Evolutionary conservation across 2,888 invertebrate genomes (phyloP), one percentile per base, ranked within the genome.

Genomic region (Lissocephala sabroskyi): DNA sequence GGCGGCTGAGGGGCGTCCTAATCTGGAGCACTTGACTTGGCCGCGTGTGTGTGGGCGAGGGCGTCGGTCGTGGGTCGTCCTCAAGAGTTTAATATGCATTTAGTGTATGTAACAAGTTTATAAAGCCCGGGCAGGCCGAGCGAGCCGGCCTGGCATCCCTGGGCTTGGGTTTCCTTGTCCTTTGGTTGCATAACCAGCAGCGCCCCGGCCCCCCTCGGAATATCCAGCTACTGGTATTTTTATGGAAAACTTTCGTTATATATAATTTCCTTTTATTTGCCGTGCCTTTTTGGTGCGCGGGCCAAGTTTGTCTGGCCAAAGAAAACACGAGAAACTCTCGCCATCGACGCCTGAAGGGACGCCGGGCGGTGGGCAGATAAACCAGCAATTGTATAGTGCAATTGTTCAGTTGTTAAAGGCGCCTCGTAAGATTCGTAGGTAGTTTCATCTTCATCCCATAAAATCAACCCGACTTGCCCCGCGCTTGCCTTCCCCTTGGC

Each of bases 11-110:
- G 50, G 33, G 41, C 57, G 52, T 62, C 54, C n/a, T 55, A 62
- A 53, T 68, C 23, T 23, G 23, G 23, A 23, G 74, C 57, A 73
- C 68, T 73, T 70, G 70, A 70, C 77, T 70, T 73, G 68, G 50
- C 52, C 50, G 50, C 67, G 76, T 53, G 56, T 56, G 40, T 59
- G 49, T 45, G 17, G n/a, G 37, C 18, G n/a, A 7, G 7, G n/a
- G 3, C 30, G n/a, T 5, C 5, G 29, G n/a, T 19, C 11, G 40
- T 40, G 40, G 36, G 52, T 39, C 16, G 10, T 35, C 43, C 49
- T 59, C 51, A 70, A 70, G 77, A 73, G 74, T 60, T 70, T 70
- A 70, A 70, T 70, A 70, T 70, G 77, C 77, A 76, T 70, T 70
- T 70, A 70, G 68, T 73, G 70, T 59, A 52, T 62, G 73, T 75